A percentile compares a stretch with the other conserved stretches of the same genome.
Evolutionary conservation across 2,797 vertebrate genomes (phyloP).

Genomic region (Sparus aurata): DNA sequence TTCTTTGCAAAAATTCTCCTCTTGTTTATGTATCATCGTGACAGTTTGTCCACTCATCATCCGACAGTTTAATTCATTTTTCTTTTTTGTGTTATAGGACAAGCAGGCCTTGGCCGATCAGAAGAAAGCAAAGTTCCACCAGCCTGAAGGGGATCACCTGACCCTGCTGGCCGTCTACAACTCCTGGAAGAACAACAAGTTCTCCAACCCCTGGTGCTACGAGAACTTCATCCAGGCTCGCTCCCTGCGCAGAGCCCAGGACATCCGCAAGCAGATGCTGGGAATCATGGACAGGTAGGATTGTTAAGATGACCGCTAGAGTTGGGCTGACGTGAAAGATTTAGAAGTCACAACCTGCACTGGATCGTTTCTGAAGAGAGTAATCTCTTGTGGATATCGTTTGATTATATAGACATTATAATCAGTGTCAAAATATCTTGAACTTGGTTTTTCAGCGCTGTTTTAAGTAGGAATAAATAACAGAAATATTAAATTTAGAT

Average conservation of each 20-base stretch:
- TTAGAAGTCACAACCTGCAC: too few species aligned
- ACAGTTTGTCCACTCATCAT: not conserved
- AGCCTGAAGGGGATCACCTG: slow-evolving; percentile 97
- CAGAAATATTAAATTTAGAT: too few species aligned
- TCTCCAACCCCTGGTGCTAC: slow-evolving; percentile 99
- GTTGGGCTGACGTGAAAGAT: too few species aligned
- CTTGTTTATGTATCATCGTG: not conserved
- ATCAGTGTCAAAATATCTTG: too few species aligned
- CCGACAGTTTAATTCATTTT: not conserved
- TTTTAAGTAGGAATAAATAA: too few species aligned
- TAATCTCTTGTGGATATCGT: too few species aligned
- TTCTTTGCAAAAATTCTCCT: not conserved
- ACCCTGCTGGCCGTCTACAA: slow-evolving; percentile 98
- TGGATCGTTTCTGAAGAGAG: too few species aligned
- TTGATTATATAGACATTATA: too few species aligned
- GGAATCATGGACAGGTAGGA: slow-evolving; percentile 96
- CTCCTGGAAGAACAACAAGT: slow-evolving; percentile 99
- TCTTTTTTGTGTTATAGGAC: slow-evolving; percentile 84
- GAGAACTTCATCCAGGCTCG: slow-evolving; percentile 99
- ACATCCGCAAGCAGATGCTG: slow-evolving; percentile 99
- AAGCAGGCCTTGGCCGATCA: slow-evolving; percentile 98
- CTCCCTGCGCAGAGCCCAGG: slow-evolving; percentile 94
- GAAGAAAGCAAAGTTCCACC: slow-evolving; percentile 99
- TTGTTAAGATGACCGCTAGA: accelerated
- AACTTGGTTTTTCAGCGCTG: too few species aligned